These are phyloP conservation scores for Theristicus caerulescens DNA, from an alignment of 2,113 vertebrate species.

Conservation along the genomic window DNA sequence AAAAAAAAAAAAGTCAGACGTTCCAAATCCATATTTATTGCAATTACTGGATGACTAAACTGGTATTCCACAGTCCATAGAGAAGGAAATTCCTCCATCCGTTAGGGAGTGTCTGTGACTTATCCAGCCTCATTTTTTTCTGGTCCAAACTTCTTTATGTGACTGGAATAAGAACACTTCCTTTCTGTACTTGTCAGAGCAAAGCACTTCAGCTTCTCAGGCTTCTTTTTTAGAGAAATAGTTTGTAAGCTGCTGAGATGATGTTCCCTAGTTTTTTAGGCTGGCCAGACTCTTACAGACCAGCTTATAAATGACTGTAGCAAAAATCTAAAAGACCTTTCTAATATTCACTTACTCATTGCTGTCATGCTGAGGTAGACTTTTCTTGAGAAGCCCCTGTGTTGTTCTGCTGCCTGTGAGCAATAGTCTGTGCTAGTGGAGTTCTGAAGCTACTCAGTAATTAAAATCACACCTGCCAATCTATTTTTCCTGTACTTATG, in stretches of 20 bases:
- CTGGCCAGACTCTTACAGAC: neutral
- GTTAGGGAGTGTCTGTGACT: constrained; percentile 25
- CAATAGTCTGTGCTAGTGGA: neutral
- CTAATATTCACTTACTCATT: neutral
- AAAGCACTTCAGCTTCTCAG: neutral
- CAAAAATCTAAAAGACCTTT: neutral
- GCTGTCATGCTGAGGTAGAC: neutral
- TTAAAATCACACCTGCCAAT: neutral
- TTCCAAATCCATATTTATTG: constrained; percentile 23
- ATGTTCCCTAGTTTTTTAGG: neutral
- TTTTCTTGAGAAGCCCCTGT: neutral
- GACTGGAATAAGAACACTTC: neutral
- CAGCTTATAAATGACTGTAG: neutral
- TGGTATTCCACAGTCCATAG: neutral
- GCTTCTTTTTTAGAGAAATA: neutral
- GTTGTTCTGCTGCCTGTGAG: neutral
- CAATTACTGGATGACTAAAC: constrained; percentile 18
- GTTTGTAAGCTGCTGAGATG: neutral
- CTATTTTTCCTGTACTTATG: neutral
- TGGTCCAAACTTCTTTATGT: neutral
- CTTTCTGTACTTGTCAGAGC: neutral
- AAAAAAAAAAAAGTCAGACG: neutral
- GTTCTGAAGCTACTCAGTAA: neutral
- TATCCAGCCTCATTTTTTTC: neutral
- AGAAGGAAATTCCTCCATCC: constrained; percentile 25